Evolutionary conservation across 2,797 vertebrate genomes (phyloP).

Genomic region (Remorina albescens): DNA sequence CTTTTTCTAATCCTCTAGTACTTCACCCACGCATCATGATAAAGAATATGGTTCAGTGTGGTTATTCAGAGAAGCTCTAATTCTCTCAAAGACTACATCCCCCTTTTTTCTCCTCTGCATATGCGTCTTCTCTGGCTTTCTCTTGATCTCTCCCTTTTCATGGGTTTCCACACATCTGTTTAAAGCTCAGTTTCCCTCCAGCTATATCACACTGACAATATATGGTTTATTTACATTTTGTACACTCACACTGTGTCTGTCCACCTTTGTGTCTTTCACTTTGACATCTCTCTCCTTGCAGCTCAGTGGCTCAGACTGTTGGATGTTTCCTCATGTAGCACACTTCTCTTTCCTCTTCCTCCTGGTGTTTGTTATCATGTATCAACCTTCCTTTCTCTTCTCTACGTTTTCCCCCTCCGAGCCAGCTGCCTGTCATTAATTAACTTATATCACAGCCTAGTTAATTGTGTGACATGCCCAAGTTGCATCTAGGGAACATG

Average conservation of each 20-base stretch:
- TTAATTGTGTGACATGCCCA: constrained; percentile 75
- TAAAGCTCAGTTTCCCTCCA: constrained; percentile 24
- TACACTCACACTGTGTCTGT: constrained; percentile 34
- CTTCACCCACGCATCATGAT: constrained; percentile 68
- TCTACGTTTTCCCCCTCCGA: neutral
- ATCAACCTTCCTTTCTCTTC: constrained; percentile 27
- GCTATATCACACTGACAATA: constrained; percentile 33
- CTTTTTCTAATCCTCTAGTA: constrained; percentile 67
- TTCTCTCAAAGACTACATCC: constrained; percentile 65
- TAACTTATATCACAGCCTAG: constrained; percentile 65
- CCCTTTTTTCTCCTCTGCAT: constrained; percentile 35
- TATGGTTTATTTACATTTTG: constrained; percentile 34
- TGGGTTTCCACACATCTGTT: constrained; percentile 42
- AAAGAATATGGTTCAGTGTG: constrained; percentile 59
- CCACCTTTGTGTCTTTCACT: constrained; percentile 39
- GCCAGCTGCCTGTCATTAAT: constrained; percentile 68
- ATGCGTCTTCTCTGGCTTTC: constrained; percentile 32
- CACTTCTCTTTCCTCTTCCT: neutral
- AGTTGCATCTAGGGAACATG: constrained; percentile 62
- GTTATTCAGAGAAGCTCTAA: constrained; percentile 73
- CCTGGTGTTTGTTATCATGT: constrained; percentile 11
- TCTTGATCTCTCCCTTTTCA: constrained; percentile 43
- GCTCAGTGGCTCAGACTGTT: constrained; percentile 11
- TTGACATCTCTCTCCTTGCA: constrained; percentile 30
- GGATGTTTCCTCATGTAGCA: constrained; percentile 15